Conservation (phyloP, 2,797 vertebrate species). For the Lepus oiostolus region DNA sequence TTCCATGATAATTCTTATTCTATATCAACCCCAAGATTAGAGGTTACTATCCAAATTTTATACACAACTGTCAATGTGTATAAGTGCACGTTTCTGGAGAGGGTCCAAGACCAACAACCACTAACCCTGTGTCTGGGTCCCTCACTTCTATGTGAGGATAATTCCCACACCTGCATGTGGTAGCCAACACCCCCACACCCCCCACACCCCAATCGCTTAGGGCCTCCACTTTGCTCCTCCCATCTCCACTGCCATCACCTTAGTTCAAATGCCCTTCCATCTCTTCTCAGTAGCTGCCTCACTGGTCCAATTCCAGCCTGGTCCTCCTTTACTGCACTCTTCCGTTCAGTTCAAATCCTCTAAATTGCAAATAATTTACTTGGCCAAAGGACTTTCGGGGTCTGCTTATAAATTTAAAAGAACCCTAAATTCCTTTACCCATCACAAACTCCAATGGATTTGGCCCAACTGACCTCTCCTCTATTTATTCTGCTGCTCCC, state of each 20-base stretch:
- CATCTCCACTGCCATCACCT: not conserved
- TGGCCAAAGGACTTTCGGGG: constrained; percentile 42
- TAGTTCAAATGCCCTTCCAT: not conserved
- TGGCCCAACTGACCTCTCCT: not conserved
- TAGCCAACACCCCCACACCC: not conserved
- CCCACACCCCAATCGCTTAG: not conserved
- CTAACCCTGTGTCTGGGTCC: not conserved
- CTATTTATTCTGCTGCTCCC: not conserved
- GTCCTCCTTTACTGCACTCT: not conserved
- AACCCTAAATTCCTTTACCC: not conserved
- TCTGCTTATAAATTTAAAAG: not conserved
- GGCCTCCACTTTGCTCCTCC: not conserved
- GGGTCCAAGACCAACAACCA: not conserved
- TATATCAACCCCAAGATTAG: not conserved
- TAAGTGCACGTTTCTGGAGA: not conserved
- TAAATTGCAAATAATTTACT: constrained; percentile 22
- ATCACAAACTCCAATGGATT: not conserved
- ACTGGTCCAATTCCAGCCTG: not conserved
- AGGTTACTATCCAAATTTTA: not conserved
- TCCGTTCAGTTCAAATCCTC: not conserved
- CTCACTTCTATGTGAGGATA: not conserved
- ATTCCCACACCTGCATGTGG: rapidly evolving
- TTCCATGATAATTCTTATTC: not conserved
- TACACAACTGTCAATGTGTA: not conserved
- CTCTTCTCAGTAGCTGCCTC: constrained; percentile 32